Percentiles rank a stretch among this genome's conserved stretches.
These are phyloP conservation scores for Calycopis cecrops DNA, from an alignment of 1,140 invertebrate genomes.

Conservation along the genomic window DNA sequence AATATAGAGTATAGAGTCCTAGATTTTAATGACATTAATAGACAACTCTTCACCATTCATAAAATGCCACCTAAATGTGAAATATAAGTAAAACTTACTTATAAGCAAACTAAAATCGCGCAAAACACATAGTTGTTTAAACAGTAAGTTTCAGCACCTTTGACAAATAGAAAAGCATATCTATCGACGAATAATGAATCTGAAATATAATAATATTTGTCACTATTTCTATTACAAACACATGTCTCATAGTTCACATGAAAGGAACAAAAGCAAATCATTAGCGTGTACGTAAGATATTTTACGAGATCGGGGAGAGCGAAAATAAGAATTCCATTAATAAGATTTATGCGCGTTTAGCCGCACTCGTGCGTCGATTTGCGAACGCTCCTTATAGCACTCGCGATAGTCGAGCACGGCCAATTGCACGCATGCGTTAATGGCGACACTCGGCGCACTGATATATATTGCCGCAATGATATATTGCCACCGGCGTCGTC, in stretches of 20 bases:
- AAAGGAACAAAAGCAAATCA: slow-evolving; percentile 34
- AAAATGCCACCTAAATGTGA: too few relatives aligned
- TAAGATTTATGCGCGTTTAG: slow-evolving; percentile 69
- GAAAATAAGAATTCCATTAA: slow-evolving; percentile 69
- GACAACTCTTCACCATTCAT: too few relatives aligned
- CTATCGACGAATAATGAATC: slow-evolving; percentile 32
- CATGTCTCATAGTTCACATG: slow-evolving; percentile 32
- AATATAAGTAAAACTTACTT: too few relatives aligned
- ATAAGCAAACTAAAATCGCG: too few relatives aligned
- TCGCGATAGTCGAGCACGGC: slow-evolving; percentile 42
- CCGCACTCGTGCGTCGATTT: slow-evolving; percentile 63
- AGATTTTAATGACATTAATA: too few relatives aligned
- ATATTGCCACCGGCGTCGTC: slow-evolving; percentile 66
- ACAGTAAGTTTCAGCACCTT: too few relatives aligned
- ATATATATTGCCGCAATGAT: slow-evolving; percentile 72
- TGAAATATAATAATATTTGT: slow-evolving; percentile 52
- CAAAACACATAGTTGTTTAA: too few relatives aligned
- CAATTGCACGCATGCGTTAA: slow-evolving; percentile 68
- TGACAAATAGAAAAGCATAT: too few relatives aligned
- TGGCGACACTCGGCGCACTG: slow-evolving; percentile 67
- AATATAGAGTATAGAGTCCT: too few relatives aligned
- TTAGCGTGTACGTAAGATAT: slow-evolving; percentile 46
- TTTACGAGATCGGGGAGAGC: slow-evolving; percentile 53
- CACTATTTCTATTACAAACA: slow-evolving; percentile 41
- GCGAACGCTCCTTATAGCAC: slow-evolving; percentile 55